These are phyloP conservation scores for Antheraea yamamai DNA, from an alignment of 2,888 invertebrate species.

Conservation along the genomic window DNA sequence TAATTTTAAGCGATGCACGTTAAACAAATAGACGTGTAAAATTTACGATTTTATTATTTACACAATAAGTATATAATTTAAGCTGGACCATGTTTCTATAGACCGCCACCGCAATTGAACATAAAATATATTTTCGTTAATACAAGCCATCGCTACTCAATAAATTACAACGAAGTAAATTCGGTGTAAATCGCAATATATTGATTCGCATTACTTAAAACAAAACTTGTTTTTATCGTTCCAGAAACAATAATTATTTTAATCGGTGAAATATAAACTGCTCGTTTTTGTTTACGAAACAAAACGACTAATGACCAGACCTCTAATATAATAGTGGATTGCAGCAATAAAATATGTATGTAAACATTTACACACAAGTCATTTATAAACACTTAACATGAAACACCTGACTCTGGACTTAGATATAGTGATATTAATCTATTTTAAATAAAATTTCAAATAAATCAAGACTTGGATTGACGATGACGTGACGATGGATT, in stretches of 20 bases:
- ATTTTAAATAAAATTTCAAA: slow-evolving; percentile 34
- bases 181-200: background rate
- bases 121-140: background rate
- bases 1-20: no score
- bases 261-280: slow-evolving; percentile 9
- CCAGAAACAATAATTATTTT: slow-evolving; percentile 2
- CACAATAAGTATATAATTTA: background rate
- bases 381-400: slow-evolving; percentile 31
- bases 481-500: background rate
- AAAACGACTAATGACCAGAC: slow-evolving; percentile 18
- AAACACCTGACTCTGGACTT: slow-evolving; percentile 22
- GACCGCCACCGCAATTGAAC: background rate
- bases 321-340: slow-evolving; percentile 25
- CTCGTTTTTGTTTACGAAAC: slow-evolving; percentile 15
- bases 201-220: background rate
- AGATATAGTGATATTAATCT: slow-evolving; percentile 32
- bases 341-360: slow-evolving; percentile 2
- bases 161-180: background rate
- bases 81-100: background rate
- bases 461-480: slow-evolving; percentile 28
- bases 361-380: slow-evolving; percentile 24
- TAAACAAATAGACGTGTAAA: no score
- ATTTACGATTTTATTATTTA: background rate
- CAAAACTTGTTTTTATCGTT: background rate
- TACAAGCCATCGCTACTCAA: slow-evolving; percentile 4